These are phyloP conservation scores for Acrocephalus arundinaceus DNA, from an alignment of 2,113 vertebrate species.

Conservation along the genomic window DNA sequence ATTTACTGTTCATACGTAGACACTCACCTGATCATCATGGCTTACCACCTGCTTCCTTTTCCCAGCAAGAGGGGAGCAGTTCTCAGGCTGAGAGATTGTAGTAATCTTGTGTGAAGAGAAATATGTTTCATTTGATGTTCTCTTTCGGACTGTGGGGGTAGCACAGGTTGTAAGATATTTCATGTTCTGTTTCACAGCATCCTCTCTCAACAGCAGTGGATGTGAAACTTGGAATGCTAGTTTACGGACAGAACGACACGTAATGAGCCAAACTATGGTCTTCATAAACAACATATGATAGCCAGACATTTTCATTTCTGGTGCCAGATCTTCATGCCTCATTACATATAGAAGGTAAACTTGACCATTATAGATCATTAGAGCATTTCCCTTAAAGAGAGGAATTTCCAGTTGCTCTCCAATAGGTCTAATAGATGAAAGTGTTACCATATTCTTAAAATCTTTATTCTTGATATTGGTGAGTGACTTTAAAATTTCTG, in stretches of 20 bases:
- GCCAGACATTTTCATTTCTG: not conserved
- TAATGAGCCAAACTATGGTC: not conserved
- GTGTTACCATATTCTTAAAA: not conserved
- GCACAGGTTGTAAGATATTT: not conserved
- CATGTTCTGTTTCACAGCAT: not conserved
- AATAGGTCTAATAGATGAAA: not conserved
- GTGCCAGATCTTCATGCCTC: not conserved
- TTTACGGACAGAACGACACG: not conserved
- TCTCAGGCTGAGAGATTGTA: not conserved
- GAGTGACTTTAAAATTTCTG: slow-evolving; percentile 20
- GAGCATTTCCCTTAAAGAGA: not conserved
- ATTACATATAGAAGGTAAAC: not conserved
- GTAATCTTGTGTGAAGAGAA: not conserved
- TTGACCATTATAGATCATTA: not conserved
- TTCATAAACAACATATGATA: not conserved
- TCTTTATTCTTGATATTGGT: not conserved
- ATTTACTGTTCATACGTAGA: not conserved
- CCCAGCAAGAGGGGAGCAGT: not conserved
- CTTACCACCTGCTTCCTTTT: not conserved
- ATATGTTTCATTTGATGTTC: not conserved
- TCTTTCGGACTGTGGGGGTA: not conserved
- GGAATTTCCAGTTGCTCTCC: not conserved
- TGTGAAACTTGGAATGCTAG: not conserved
- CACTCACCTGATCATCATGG: not conserved
- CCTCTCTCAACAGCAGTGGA: not conserved